Evolutionary conservation across 2,113 vertebrate species (phyloP).

Genomic region (Diphyllodes magnificus): DNA sequence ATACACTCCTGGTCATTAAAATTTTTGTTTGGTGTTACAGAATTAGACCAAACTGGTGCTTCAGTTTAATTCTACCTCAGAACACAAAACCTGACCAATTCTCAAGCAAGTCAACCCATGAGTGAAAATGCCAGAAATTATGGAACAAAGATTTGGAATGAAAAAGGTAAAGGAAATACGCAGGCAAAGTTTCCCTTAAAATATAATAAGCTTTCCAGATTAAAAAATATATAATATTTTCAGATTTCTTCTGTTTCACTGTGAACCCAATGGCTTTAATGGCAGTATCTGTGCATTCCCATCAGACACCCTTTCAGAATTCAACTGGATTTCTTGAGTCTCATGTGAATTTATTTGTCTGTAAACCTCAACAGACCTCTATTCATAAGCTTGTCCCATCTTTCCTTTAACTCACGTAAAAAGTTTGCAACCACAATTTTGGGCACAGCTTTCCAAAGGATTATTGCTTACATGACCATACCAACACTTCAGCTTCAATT

Average conservation of each 20-base stretch:
- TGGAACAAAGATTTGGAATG: neutral
- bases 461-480: neutral
- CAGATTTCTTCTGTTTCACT: neutral
- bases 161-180: neutral
- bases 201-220: neutral
- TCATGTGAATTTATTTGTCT: neutral
- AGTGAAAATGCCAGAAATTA: neutral
- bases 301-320: neutral
- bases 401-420: neutral
- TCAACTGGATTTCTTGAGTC: neutral
- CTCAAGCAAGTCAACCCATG: neutral
- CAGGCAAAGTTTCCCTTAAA: neutral
- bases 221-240: neutral
- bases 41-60: neutral
- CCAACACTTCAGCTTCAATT: neutral
- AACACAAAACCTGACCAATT: neutral
- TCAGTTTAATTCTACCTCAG: neutral
- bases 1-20: neutral
- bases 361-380: neutral
- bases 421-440: neutral
- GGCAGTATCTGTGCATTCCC: accelerated
- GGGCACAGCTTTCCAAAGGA: neutral
- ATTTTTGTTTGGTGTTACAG: neutral
- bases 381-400: neutral
- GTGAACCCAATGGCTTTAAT: neutral